phyloP scores from a whole-genome alignment of 1,140 invertebrate species.

The Drosophila miranda region DNA sequence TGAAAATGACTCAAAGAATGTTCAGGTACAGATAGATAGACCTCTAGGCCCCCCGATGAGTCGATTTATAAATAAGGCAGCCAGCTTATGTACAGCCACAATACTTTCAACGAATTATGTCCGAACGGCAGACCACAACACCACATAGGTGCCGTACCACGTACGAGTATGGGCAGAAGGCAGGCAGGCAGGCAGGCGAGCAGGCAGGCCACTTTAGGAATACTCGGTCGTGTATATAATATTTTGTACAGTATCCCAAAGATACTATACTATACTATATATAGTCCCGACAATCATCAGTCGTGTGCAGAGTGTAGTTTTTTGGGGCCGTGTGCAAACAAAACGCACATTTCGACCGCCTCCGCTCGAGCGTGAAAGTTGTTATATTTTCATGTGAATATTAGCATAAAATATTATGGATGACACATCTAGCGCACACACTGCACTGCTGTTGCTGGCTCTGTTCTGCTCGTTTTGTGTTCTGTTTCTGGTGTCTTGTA shows the following conservation, averaged over 20 bases:
- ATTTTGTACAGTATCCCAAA: conserved; percentile 33
- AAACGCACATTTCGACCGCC: conserved; percentile 79
- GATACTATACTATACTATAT: conserved; percentile 5
- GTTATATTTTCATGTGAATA: conserved; percentile 71
- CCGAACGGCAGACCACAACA: too few species aligned
- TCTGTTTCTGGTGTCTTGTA: conserved; percentile 34
- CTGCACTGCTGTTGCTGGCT: conserved; percentile 14
- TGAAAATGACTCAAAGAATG: conserved; percentile 26
- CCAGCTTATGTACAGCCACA: conserved; percentile 39
- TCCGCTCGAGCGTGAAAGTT: conserved; percentile 77
- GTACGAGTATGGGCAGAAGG: background rate
- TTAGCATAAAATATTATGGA: conserved; percentile 81
- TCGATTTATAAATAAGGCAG: conserved; percentile 69
- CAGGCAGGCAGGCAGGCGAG: conserved; percentile 20
- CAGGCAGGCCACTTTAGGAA: conserved; percentile 58
- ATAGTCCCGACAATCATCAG: conserved; percentile 11
- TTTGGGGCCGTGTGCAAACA: conserved; percentile 78
- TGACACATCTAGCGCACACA: conserved; percentile 72
- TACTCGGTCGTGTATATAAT: conserved; percentile 38
- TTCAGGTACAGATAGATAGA: conserved; percentile 13
- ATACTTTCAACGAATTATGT: background rate
- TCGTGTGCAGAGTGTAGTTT: conserved; percentile 33
- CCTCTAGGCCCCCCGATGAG: conserved; percentile 54
- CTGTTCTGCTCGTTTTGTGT: conserved; percentile 18
- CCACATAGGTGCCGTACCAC: too few species aligned